Conservation (phyloP, 2,797 vertebrate genomes). For the Catharus ustulatus region DNA sequence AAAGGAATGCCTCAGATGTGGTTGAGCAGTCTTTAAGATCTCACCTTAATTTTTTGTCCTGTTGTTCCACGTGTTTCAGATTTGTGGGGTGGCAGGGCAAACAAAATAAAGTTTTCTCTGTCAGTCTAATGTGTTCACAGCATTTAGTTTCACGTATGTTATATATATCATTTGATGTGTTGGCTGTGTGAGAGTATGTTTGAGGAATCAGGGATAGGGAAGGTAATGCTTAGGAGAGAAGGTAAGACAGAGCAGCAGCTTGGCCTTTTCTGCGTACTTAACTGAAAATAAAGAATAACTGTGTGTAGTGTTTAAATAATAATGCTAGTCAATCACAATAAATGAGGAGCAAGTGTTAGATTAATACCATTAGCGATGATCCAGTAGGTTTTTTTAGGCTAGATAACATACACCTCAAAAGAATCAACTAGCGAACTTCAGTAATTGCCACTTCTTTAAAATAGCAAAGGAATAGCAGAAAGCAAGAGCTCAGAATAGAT, state of each 20-base stretch:
- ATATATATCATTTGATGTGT: neutral
- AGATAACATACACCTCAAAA: neutral
- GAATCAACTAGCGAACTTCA: neutral
- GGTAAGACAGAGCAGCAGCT: neutral
- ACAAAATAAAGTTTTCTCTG: neutral
- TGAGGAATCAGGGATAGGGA: neutral
- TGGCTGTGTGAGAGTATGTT: accelerated
- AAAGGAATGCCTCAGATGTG: neutral
- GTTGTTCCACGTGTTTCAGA: neutral
- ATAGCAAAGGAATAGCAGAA: neutral
- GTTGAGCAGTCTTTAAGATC: neutral
- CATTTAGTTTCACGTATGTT: neutral
- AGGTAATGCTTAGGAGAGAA: neutral
- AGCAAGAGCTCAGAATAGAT: neutral
- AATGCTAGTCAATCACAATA: neutral
- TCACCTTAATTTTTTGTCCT: accelerated
- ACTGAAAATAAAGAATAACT: neutral
- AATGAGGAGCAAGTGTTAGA: neutral
- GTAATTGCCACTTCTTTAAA: neutral
- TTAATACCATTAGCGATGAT: neutral
- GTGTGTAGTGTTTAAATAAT: neutral
- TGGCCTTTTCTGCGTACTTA: neutral
- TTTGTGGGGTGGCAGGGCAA: neutral
- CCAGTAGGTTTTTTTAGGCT: neutral
- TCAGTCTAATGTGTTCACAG: neutral